Percentiles rank a stretch among this genome's conserved stretches.
Conservation (phyloP, 2,797 vertebrate genomes). For the Chaetophractus vellerosus region DNA sequence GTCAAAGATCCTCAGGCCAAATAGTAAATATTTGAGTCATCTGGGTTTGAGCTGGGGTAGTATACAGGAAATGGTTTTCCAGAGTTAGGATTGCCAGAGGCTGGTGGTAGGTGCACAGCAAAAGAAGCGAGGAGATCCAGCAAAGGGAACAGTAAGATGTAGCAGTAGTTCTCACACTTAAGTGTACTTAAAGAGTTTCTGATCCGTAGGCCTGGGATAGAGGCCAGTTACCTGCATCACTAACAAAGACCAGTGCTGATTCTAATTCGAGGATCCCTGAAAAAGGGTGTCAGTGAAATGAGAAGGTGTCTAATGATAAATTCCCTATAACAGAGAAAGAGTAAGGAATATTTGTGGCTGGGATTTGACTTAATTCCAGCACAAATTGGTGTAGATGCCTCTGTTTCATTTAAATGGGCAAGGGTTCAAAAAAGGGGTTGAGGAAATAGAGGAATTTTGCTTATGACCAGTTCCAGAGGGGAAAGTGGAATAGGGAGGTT, state of each 20-base stretch:
- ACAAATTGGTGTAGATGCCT: not conserved
- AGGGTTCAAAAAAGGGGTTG: slow-evolving; percentile 17
- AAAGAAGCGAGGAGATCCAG: not conserved
- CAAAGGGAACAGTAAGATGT: not conserved
- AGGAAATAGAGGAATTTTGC: not conserved
- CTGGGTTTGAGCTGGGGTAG: not conserved
- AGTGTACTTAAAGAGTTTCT: not conserved
- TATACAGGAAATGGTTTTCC: not conserved
- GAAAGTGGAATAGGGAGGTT: not conserved
- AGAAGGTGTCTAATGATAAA: not conserved
- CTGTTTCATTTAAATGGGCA: not conserved
- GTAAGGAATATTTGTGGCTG: not conserved
- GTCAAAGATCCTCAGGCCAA: not conserved
- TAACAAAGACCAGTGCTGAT: not conserved
- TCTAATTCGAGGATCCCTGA: not conserved
- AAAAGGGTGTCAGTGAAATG: not conserved
- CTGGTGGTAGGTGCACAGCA: not conserved
- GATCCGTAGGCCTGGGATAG: not conserved
- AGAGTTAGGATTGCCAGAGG: not conserved
- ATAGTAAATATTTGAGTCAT: not conserved
- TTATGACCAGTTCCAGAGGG: not conserved
- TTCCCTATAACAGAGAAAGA: not conserved
- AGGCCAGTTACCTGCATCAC: not conserved
- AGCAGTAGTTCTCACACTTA: not conserved
- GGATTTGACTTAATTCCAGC: not conserved